Base-by-base conservation (phyloP, 2,888 invertebrate genomes). In the Acronicta alni region DNA sequence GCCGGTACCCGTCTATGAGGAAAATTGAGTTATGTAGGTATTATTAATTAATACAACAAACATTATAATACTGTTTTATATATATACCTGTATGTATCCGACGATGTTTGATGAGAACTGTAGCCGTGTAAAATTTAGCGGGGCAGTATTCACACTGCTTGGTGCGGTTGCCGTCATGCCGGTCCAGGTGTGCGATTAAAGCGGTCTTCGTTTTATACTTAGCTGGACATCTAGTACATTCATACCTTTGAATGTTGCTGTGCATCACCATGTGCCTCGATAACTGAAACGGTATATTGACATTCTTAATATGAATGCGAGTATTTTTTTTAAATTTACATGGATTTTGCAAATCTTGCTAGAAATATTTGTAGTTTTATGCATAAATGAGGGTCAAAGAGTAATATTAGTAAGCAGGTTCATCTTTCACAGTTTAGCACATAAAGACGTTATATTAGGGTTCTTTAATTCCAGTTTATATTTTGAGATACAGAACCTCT, bases 71-170 rank as follows among this genome's bases (percentile, higher is more conserved):
- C 30, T 30, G 10, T 30, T 1, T 10, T 30, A 26, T 18, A 41
- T 44, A 15, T 38, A 0, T 70, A 91, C 95, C 95, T 39, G 95
- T 95, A 62, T 95, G 95, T 23, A 77, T 85, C 0, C 92, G 73
- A 7, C 90, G 83, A 76, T 95, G 95, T 62, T 92, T 89, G 48
- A 87, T 84, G 10, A 94, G 83, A 39, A 91, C 91, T 23, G 86
- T 70, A 0, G 55, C 53, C 1, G 87, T 82, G 66, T 86, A 92
- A 71, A 94, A 95, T 38, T 82, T 86, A 32, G 85, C 87, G 2
- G 80, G 77, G 69, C 95, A 95, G 69, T 76, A 87, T 62, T 91
- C 88, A 75, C 95, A 95, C 39, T 82, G 80, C 48, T 87, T 75
- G 0, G 87, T 85, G 3, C 89, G 85, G 35, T 79, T 84, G 14